Base-by-base conservation (phyloP, 1,140 invertebrate genomes). In the Magallana gigas region DNA sequence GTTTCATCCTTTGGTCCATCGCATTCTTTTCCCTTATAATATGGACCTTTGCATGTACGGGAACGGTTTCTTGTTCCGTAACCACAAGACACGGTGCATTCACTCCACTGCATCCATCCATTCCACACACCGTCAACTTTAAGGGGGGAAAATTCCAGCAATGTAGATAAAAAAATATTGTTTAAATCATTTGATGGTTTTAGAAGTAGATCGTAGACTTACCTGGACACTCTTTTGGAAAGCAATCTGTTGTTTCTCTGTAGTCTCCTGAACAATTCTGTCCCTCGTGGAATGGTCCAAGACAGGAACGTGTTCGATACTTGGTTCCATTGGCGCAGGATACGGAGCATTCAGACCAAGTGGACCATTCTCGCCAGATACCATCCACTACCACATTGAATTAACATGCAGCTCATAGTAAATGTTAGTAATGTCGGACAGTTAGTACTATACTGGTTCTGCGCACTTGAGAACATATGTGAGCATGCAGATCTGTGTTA, bases 61-160 rank as follows among this genome's bases (percentile, higher is more conserved):
- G 92, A 95, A 89, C 96, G 94, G 90, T 96, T 95, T 90, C 96
- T 95, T 2, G 96, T 95, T 4, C 96, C 96, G 18, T 95, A 92
- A 8, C 96, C 96, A 92, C 97, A 97, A 12, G 95, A 95, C 18
- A 95, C 94, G 1, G 96, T 96, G 93, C 97, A 97, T 12, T 95
- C 93, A 56, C 95, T 95, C 96, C 96, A 97, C 2, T 93, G 80
- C 23, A 94, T 92, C 97, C 97, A 97, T 0, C 92, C 87, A 68
- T 95, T 94, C 96, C 96, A 97, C 7, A 94, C 95, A 3, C 96
- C 96, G 87, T 96, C 95, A n/a, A 92, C 91, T 93, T 87, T 80
- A 87, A 68, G 58, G 8, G 14, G 18, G 7, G 2, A 18, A 64
- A 64, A 48, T 5, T 48, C 36, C 16, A n/a, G 18, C 9, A 57